These are phyloP conservation scores for Myotis pilosus DNA, from an alignment of 2,797 vertebrate genomes.

Conservation along the genomic window DNA sequence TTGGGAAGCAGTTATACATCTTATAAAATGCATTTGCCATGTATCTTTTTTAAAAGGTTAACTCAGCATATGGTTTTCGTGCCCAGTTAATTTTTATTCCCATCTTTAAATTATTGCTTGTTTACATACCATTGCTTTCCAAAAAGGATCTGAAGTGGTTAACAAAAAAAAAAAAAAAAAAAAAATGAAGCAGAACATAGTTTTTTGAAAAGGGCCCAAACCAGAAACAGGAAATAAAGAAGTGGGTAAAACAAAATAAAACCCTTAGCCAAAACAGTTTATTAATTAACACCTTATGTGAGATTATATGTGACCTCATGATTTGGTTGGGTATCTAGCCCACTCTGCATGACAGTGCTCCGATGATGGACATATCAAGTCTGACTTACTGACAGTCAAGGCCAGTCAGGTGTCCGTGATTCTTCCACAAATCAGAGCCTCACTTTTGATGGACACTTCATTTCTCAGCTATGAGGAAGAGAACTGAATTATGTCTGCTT, in stretches of 20 bases:
- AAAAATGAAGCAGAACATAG: not conserved
- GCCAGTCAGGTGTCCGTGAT: not conserved
- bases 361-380: not conserved
- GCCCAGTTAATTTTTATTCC: slow-evolving; percentile 58
- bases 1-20: slow-evolving; percentile 34
- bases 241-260: not conserved
- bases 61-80: slow-evolving; percentile 8
- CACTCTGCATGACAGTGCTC: not conserved
- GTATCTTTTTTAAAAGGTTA: slow-evolving; percentile 10
- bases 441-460: not conserved
- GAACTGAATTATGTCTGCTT: not conserved
- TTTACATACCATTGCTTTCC: slow-evolving; percentile 32
- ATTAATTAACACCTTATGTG: not conserved
- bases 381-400: not conserved
- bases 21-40: slow-evolving; percentile 29
- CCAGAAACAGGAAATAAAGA: slow-evolving; percentile 28
- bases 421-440: not conserved
- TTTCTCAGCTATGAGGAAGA: slow-evolving; percentile 6
- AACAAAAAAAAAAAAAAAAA: not conserved
- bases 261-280: not conserved
- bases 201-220: slow-evolving; percentile 11
- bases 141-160: slow-evolving; percentile 37
- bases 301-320: not conserved
- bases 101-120: slow-evolving; percentile 50
- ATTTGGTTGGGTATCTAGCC: not conserved